phyloP scores from a whole-genome alignment of 2,113 vertebrate species.

The Leiothrix lutea region DNA sequence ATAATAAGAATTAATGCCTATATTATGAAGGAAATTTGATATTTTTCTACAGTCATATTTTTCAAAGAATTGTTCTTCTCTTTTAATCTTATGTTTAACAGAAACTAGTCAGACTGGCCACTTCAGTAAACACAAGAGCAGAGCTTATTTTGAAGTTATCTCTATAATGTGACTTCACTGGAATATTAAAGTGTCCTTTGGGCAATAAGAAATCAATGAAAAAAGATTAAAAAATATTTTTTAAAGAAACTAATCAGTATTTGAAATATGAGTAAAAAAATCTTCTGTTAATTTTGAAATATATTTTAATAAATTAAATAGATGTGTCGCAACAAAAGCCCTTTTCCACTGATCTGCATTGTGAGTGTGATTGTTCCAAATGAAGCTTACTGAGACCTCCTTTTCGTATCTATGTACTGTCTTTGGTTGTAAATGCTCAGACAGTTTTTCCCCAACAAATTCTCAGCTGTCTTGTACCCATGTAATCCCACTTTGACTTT shows the following conservation, averaged over 20 bases:
- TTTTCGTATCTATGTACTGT: neutral
- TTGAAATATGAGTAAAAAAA: neutral
- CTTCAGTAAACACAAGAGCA: neutral
- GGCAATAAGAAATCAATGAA: neutral
- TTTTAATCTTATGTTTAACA: neutral
- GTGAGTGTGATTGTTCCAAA: neutral
- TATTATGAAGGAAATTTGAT: neutral
- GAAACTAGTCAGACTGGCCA: neutral
- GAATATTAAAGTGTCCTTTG: neutral
- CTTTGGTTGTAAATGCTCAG: neutral
- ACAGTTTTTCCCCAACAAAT: neutral
- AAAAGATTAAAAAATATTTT: neutral
- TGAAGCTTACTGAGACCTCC: accelerated
- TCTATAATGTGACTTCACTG: neutral
- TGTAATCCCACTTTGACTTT: neutral
- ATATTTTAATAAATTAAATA: neutral
- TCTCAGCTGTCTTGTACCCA: neutral
- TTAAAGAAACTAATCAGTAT: neutral
- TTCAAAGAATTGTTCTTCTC: neutral
- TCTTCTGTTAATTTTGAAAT: neutral
- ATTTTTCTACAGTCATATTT: neutral
- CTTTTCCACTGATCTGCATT: neutral
- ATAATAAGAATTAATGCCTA: neutral
- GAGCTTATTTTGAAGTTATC: neutral
- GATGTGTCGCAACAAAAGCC: accelerated